Evolutionary conservation across 2,113 vertebrate genomes (phyloP).

Genomic region (Hippocampus comes): DNA sequence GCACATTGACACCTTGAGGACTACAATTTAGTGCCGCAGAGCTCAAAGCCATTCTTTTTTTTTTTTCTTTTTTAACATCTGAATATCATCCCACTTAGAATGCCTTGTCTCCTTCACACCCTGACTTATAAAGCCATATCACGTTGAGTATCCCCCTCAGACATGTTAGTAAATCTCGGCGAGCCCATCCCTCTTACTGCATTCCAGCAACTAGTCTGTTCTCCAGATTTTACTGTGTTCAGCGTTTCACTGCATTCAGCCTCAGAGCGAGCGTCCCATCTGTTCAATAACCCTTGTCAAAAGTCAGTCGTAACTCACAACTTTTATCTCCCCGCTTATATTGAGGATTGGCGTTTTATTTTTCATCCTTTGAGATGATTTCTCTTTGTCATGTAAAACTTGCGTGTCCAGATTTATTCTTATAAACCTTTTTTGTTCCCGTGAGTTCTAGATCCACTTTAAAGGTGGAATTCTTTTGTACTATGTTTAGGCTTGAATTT

Average conservation of each 20-base stretch:
- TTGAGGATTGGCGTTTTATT: conserved; percentile 20
- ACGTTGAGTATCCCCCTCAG: conserved; percentile 16
- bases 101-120: neutral
- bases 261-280: conserved; percentile 45
- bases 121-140: conserved; percentile 14
- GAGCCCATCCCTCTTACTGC: conserved; percentile 42
- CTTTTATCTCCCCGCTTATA: conserved; percentile 49
- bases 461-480: neutral
- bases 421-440: neutral
- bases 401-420: conserved; percentile 1
- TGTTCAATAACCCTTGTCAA: conserved; percentile 54
- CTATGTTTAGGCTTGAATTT: neutral
- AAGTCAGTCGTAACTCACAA: conserved; percentile 50
- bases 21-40: neutral
- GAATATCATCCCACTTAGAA: neutral
- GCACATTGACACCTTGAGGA: neutral
- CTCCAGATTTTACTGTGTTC: conserved; percentile 43
- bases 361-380: conserved; percentile 19
- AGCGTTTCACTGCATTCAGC: conserved; percentile 29
- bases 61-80: neutral
- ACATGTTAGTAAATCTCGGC: conserved; percentile 21
- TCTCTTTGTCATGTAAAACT: neutral
- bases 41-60: neutral
- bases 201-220: conserved; percentile 49
- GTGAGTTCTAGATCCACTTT: neutral